These are phyloP conservation scores for Pygocentrus nattereri DNA, from an alignment of 2,797 vertebrate species.

Conservation along the genomic window DNA sequence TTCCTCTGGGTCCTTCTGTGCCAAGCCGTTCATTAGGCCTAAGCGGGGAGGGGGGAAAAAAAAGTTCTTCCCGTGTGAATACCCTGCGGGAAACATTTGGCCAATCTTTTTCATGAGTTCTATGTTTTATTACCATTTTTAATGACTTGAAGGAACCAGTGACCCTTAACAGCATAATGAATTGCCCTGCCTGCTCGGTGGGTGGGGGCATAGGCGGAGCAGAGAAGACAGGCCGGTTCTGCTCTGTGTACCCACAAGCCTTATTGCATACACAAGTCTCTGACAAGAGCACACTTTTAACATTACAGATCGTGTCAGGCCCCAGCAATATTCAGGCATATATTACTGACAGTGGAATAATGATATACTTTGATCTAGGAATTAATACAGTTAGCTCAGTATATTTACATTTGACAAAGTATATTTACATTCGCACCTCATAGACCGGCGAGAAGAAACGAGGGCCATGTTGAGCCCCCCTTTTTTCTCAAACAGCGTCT, in stretches of 20 bases:
- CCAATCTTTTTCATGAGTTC: slow-evolving; percentile 70
- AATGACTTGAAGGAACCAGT: slow-evolving; percentile 74
- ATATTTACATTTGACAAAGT: slow-evolving; percentile 32
- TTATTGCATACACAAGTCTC: no score
- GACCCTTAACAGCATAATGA: slow-evolving; percentile 69
- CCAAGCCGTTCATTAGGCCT: slow-evolving; percentile 67
- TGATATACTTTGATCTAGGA: slow-evolving; percentile 16
- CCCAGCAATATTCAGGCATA: slow-evolving; percentile 22
- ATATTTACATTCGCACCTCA: slow-evolving; percentile 37
- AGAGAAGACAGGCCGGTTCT: slow-evolving; percentile 2
- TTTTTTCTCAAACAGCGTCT: slow-evolving; percentile 6
- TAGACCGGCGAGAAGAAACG: slow-evolving; percentile 37
- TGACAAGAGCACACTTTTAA: slow-evolving; percentile 26
- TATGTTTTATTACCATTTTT: slow-evolving; percentile 71
- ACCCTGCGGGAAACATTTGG: slow-evolving; percentile 61
- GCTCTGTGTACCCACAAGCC: slow-evolving; percentile 23
- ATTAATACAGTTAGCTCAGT: slow-evolving; percentile 11
- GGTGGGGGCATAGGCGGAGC: slow-evolving; percentile 25
- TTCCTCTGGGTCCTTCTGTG: slow-evolving; percentile 57
- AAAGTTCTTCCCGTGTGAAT: slow-evolving; percentile 64
- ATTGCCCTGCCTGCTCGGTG: slow-evolving; percentile 54
- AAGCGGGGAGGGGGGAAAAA: slow-evolving; percentile 20
- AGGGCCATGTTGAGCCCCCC: not conserved
- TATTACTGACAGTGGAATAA: slow-evolving; percentile 17
- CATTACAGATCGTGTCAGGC: slow-evolving; percentile 11